A percentile compares a stretch with the other conserved stretches of the same genome.
phyloP scores from a whole-genome alignment of 2,113 vertebrate genomes.

The Mobula hypostoma region DNA sequence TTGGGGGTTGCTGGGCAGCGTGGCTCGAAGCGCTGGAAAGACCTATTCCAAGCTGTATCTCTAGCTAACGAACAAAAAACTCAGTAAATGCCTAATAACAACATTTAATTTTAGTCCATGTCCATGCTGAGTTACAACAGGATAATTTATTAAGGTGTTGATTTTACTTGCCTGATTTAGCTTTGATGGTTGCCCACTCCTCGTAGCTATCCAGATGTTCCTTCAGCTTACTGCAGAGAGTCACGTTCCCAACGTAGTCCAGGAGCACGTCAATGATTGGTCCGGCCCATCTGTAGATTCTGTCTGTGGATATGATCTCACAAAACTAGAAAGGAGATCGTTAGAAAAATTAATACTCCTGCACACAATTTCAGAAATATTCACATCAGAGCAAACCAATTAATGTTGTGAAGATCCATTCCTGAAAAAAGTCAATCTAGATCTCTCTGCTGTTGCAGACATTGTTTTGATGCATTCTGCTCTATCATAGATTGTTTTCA shows the following conservation, averaged over 20 bases:
- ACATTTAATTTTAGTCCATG: background rate
- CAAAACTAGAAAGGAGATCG: conserved; percentile 71
- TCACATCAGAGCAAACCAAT: background rate
- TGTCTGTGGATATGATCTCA: conserved; percentile 75
- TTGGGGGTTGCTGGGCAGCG: too few relatives aligned
- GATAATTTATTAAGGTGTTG: background rate
- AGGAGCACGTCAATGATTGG: conserved; percentile 81
- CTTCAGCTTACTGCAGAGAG: conserved; percentile 73
- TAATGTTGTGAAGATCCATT: background rate
- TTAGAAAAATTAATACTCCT: conserved; percentile 34
- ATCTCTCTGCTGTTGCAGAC: background rate
- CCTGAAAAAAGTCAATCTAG: background rate
- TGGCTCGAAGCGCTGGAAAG: too few relatives aligned
- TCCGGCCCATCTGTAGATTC: conserved; percentile 72
- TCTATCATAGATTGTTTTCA: background rate
- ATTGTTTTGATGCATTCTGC: background rate
- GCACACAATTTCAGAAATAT: background rate
- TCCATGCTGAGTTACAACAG: background rate
- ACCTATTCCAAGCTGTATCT: too few relatives aligned
- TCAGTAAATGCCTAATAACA: background rate
- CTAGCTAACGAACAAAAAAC: background rate
- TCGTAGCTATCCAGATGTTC: conserved; percentile 76
- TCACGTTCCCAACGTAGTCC: conserved; percentile 82
- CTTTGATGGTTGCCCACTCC: conserved; percentile 76
- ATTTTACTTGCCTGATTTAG: conserved; percentile 72